A percentile compares a stretch with the other conserved stretches of the same genome.
Conservation (phyloP, 2,113 vertebrate genomes). For the Chaetura pelagica region DNA sequence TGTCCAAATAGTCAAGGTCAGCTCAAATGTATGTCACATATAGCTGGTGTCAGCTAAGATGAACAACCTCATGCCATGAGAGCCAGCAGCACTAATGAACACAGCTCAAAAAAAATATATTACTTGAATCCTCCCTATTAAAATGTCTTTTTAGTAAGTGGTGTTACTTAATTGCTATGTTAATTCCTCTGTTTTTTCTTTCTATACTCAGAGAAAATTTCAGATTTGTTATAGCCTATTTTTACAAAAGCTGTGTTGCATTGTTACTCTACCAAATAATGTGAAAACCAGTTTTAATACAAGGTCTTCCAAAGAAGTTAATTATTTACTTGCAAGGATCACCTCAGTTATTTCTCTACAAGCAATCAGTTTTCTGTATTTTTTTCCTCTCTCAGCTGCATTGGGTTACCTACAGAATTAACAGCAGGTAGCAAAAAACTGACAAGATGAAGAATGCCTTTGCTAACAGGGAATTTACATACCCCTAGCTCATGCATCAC, state of each 20-base stretch:
- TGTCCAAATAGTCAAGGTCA: neutral
- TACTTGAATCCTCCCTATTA: neutral
- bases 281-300: neutral
- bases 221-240: neutral
- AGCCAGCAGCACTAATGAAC: neutral
- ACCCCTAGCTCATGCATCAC: conserved; percentile 58
- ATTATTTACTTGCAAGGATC: neutral
- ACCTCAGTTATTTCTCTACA: neutral
- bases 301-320: neutral
- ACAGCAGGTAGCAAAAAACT: conserved; percentile 39
- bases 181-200: neutral
- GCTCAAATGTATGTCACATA: neutral
- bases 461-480: conserved; percentile 59
- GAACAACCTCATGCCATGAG: neutral
- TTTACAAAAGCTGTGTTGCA: neutral
- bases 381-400: neutral
- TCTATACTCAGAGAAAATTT: neutral
- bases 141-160: neutral
- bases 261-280: neutral
- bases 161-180: neutral
- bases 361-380: neutral
- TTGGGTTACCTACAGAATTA: conserved; percentile 5
- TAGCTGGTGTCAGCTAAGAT: neutral
- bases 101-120: neutral
- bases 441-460: conserved; percentile 61